A percentile compares a stretch with the other conserved stretches of the same genome.
These are phyloP conservation scores for Popillia japonica DNA, from an alignment of 1,140 invertebrate species.

Conservation along the genomic window DNA sequence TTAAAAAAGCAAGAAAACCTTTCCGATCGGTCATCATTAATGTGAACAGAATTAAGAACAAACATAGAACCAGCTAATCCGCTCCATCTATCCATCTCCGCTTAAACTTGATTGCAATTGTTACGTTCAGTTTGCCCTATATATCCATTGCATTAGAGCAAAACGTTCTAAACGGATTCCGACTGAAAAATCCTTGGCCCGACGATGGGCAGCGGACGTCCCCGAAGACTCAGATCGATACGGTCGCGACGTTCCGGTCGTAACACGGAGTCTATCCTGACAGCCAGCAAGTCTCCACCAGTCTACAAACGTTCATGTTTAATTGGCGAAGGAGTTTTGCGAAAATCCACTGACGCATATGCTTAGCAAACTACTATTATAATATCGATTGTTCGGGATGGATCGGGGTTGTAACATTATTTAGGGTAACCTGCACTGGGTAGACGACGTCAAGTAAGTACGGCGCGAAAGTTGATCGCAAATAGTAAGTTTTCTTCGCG, in stretches of 20 bases:
- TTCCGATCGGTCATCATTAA: too few species aligned
- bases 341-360: background rate
- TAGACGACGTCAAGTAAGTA: too few species aligned
- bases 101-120: too few species aligned
- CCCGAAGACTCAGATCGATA: constrained; percentile 16
- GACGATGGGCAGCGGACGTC: constrained; percentile 1
- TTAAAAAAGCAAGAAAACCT: too few species aligned
- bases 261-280: constrained; percentile 13
- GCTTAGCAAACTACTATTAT: constrained; percentile 9
- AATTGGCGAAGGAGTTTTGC: constrained; percentile 17
- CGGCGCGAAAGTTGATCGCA: too few species aligned
- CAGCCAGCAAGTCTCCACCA: constrained; percentile 19
- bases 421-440: constrained; percentile 11
- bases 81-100: too few species aligned
- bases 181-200: constrained; percentile 23
- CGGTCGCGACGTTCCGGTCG: constrained; percentile 26
- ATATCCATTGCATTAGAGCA: too few species aligned
- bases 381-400: constrained; percentile 16
- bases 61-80: too few species aligned
- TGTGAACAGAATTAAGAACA: too few species aligned
- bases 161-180: too few species aligned
- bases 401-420: constrained; percentile 4
- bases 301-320: background rate
- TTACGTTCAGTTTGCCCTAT: too few species aligned
- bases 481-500: too few species aligned